These are phyloP conservation scores for Hippasteria phrygiana DNA, from an alignment of 53 echinoderm and acorn worm genomes.

Conservation along the genomic window DNA sequence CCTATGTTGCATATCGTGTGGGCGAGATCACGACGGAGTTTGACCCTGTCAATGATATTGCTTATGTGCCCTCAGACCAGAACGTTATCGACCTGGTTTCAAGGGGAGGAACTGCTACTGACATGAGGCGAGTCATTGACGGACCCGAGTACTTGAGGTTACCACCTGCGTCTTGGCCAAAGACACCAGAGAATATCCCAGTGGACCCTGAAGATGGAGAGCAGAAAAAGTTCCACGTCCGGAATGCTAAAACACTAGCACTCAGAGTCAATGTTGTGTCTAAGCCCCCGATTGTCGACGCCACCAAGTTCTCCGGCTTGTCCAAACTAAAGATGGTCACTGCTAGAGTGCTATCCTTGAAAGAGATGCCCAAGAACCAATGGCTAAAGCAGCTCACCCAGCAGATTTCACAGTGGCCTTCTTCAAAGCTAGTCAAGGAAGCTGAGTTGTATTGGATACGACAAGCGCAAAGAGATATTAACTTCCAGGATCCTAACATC, in stretches of 20 bases:
- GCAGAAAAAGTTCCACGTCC: slow-evolving; percentile 64
- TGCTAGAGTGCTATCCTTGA: no score
- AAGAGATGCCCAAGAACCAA: no score
- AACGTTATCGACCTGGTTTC: slow-evolving; percentile 76
- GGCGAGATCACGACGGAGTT: slow-evolving; percentile 76
- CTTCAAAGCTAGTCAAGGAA: no score
- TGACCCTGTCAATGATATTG: slow-evolving; percentile 56
- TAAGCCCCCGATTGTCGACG: no score
- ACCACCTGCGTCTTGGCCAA: slow-evolving; percentile 34
- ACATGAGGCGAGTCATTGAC: slow-evolving; percentile 70
- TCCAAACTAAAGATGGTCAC: no score
- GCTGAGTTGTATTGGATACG: no score
- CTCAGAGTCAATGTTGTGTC: no score
- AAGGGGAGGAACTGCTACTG: slow-evolving; percentile 74
- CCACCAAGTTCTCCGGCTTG: no score
- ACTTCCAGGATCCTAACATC: no score
- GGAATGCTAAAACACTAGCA: slow-evolving; percentile 73
- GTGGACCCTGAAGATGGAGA: slow-evolving; percentile 56
- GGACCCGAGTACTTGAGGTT: slow-evolving; percentile 59
- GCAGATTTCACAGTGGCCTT: no score
- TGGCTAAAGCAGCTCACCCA: no score
- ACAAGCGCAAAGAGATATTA: no score
- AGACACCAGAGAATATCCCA: slow-evolving; percentile 65
- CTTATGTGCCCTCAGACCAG: slow-evolving; percentile 61
- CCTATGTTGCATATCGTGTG: slow-evolving; percentile 59